Percentiles rank a stretch among this genome's conserved stretches.
Evolutionary conservation across 1,140 invertebrate genomes (phyloP).

Genomic region (Melanaphis sacchari): DNA sequence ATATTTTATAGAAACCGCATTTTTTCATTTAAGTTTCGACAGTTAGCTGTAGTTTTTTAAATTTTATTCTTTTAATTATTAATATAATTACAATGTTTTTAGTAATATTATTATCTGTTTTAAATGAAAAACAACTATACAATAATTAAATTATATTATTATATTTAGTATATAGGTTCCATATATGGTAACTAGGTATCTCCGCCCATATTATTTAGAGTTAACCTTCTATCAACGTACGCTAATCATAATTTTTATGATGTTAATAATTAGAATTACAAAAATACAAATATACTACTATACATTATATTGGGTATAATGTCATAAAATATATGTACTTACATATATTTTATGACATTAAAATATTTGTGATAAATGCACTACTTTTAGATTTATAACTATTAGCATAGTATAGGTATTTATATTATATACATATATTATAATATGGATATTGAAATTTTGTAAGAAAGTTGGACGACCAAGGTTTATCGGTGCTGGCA

Average conservation of each 20-base stretch:
- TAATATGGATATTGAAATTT: neutral
- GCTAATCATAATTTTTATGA: too few species aligned
- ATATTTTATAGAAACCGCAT: neutral
- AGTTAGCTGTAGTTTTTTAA: neutral
- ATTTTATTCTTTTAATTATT: neutral
- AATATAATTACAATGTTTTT: neutral
- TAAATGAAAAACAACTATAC: too few species aligned
- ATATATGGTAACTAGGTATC: too few species aligned
- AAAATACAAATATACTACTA: neutral
- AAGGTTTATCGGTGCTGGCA: neutral
- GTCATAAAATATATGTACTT: too few species aligned
- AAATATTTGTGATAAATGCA: neutral
- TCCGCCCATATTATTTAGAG: neutral
- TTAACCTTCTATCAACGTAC: neutral
- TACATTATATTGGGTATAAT: too few species aligned
- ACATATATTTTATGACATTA: neutral
- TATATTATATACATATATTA: neutral
- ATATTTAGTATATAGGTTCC: too few species aligned
- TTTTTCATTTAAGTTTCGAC: neutral
- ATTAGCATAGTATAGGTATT: neutral
- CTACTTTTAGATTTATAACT: neutral
- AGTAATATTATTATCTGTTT: neutral
- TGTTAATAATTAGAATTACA: neutral
- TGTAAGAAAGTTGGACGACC: neutral
- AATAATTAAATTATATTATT: too few species aligned